Evolutionary conservation across 2,797 vertebrate genomes (phyloP).

Genomic region (Epinephelus malabaricus): DNA sequence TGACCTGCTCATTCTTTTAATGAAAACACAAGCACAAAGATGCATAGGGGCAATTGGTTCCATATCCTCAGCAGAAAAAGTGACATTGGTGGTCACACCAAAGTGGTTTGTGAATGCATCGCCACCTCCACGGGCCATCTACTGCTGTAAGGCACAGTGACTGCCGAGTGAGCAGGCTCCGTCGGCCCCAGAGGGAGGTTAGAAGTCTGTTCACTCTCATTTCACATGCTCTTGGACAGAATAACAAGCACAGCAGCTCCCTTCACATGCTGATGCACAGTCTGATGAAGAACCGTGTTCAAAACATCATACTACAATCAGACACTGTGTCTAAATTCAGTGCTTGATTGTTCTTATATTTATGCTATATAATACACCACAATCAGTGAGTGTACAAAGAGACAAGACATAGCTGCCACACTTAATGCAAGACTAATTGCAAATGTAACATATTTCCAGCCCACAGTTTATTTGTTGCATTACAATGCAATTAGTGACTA

Average conservation of each 20-base stretch:
- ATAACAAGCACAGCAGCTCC: conserved; percentile 43
- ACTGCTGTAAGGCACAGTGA: conserved; percentile 42
- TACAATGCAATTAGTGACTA: too few relatives aligned
- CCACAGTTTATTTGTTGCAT: too few relatives aligned
- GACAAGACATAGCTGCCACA: neutral
- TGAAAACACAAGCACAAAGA: conserved; percentile 56
- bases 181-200: conserved; percentile 41
- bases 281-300: conserved; percentile 17
- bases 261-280: conserved; percentile 21
- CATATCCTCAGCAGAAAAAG: conserved; percentile 41
- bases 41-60: conserved; percentile 36
- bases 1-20: conserved; percentile 57
- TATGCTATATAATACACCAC: neutral
- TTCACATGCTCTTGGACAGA: conserved; percentile 55
- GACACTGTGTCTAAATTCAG: neutral
- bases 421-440: neutral
- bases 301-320: conserved; percentile 2
- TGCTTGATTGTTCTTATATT: conserved; percentile 3
- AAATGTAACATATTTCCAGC: too few relatives aligned
- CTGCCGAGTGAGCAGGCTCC: conserved; percentile 35
- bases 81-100: conserved; percentile 63
- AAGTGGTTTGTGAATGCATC: conserved; percentile 58
- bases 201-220: conserved; percentile 59
- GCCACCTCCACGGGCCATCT: conserved; percentile 43
- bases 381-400: neutral